These are phyloP conservation scores for Selenia dentaria DNA, from an alignment of 2,888 invertebrate species.

Conservation along the genomic window DNA sequence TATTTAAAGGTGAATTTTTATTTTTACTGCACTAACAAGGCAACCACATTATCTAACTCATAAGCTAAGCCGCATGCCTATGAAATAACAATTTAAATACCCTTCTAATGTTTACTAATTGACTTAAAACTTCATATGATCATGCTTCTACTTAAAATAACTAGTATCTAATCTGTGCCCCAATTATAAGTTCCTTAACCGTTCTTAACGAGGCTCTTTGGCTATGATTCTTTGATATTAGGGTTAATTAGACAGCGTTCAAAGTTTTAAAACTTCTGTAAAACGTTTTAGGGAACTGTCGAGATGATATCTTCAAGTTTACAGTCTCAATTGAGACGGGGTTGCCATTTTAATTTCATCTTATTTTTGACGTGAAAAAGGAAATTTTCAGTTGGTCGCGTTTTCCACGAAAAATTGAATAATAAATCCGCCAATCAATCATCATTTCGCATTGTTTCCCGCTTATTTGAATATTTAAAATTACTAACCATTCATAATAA, in stretches of 20 bases:
- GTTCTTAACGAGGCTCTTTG: slow-evolving; percentile 33
- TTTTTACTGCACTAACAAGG: too few species aligned
- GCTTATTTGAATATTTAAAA: too few species aligned
- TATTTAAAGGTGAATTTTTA: too few species aligned
- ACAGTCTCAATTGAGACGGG: slow-evolving; percentile 16
- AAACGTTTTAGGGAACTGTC: slow-evolving; percentile 18
- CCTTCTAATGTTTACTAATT: slow-evolving; percentile 8
- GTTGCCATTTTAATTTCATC: slow-evolving; percentile 1
- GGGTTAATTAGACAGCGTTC: slow-evolving; percentile 26
- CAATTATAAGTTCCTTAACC: slow-evolving; percentile 65
- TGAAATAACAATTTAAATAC: too few species aligned
- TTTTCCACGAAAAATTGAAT: too few species aligned
- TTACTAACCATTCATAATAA: too few species aligned
- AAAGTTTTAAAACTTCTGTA: slow-evolving; percentile 23
- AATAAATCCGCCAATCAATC: too few species aligned
- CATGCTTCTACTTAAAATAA: slow-evolving; percentile 48
- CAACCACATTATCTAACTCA: too few species aligned
- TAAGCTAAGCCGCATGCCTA: too few species aligned
- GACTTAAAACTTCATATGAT: slow-evolving; percentile 37
- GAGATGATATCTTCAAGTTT: slow-evolving; percentile 12
- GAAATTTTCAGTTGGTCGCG: too few species aligned
- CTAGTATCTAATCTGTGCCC: slow-evolving; percentile 20
- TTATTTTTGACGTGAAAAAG: background rate
- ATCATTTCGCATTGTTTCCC: too few species aligned
- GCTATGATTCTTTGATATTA: slow-evolving; percentile 24